A percentile compares a stretch with the other conserved stretches of the same genome.
These are phyloP conservation scores for Phengaris arion DNA, from an alignment of 2,888 invertebrate genomes.

Conservation along the genomic window DNA sequence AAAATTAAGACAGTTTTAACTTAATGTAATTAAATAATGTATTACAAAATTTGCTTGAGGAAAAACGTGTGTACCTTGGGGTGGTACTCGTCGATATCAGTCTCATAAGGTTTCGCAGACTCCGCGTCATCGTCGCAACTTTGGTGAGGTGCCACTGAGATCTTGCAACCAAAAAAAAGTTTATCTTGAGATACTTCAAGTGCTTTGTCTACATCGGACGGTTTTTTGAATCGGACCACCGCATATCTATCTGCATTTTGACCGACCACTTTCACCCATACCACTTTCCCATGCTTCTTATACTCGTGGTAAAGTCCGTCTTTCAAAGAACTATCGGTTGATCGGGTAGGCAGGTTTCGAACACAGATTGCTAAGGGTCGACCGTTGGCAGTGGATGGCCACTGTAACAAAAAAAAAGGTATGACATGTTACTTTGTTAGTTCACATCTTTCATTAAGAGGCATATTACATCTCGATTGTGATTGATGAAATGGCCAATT, in stretches of 20 bases:
- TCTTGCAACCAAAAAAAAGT: slow-evolving; percentile 97
- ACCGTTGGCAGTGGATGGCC: slow-evolving; percentile 82
- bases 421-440: not conserved
- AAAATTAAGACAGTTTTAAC: too few relatives aligned
- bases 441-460: not conserved
- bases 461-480: too few relatives aligned
- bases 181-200: slow-evolving; percentile 97
- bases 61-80: slow-evolving; percentile 81
- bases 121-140: slow-evolving; percentile 93
- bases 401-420: slow-evolving; percentile 55
- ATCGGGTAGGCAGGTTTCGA: slow-evolving; percentile 92
- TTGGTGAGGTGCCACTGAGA: slow-evolving; percentile 96
- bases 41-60: slow-evolving; percentile 31
- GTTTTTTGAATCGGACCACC: slow-evolving; percentile 95
- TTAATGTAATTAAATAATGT: not conserved
- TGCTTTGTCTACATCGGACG: slow-evolving; percentile 97
- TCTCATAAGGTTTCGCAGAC: slow-evolving; percentile 93
- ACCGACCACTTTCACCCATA: slow-evolving; percentile 96
- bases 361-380: slow-evolving; percentile 94
- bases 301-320: slow-evolving; percentile 99
- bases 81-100: slow-evolving; percentile 97
- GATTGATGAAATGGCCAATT: too few relatives aligned
- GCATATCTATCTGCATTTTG: slow-evolving; percentile 95
- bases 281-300: slow-evolving; percentile 98
- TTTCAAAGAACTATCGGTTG: slow-evolving; percentile 95